These are phyloP conservation scores for Hemichromis elongatus DNA, from an alignment of 2,113 vertebrate species.

Conservation along the genomic window DNA sequence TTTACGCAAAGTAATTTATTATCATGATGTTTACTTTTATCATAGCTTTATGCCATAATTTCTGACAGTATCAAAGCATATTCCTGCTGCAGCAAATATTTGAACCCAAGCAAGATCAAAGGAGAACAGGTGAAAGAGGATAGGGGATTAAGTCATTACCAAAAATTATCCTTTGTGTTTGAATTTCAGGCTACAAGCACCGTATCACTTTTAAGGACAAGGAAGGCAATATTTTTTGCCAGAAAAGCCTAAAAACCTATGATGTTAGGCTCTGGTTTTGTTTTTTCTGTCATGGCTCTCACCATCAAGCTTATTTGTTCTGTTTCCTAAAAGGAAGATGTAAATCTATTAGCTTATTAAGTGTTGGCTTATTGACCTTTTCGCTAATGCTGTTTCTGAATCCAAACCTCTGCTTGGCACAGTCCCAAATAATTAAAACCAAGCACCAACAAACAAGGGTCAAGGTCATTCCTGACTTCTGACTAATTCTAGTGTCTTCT, in stretches of 20 bases:
- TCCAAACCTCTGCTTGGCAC: background rate
- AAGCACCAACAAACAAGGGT: background rate
- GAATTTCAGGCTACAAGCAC: background rate
- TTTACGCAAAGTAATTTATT: background rate
- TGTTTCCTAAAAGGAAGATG: background rate
- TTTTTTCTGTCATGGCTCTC: background rate
- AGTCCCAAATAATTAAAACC: background rate
- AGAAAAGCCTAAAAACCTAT: too few relatives aligned
- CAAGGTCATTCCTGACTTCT: background rate
- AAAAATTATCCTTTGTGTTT: background rate
- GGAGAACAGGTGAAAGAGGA: background rate
- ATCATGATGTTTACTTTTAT: background rate
- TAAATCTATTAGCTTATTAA: background rate
- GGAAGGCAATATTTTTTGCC: background rate
- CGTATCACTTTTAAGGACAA: background rate
- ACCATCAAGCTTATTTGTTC: background rate
- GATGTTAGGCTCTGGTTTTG: background rate
- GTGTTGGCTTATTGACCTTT: background rate
- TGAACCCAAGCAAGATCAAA: conserved; percentile 6
- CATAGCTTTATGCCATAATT: background rate
- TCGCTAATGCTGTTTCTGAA: background rate
- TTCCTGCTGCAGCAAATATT: background rate
- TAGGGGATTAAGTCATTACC: background rate
- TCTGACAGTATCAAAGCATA: background rate
- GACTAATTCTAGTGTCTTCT: background rate